Base-by-base conservation (phyloP, 2,888 invertebrate species). In the Anarsia innoxiella region DNA sequence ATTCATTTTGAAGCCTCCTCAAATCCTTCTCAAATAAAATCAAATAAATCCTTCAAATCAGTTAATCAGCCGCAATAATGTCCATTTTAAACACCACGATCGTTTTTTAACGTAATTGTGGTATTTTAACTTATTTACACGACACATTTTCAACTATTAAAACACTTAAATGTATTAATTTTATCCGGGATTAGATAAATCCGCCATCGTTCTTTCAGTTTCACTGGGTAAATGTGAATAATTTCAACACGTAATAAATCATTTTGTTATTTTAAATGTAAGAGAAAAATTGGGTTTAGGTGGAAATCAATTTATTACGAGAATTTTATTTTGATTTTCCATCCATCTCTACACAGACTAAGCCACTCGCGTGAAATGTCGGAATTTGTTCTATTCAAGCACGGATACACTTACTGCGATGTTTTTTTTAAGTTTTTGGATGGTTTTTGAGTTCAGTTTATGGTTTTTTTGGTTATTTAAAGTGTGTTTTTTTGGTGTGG, bases 401-500 rank as follows among this genome's bases (percentile, higher is more conserved):
- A 9, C 33, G 26, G n/a, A 32, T 23, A 23, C 31, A 32, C 35
- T 4, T 11, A 2, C 23, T 29, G 29, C 30, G 10, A 15, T 12
- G 3, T 12, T 14, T 12, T 45, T 45, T 39, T 28, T 43, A 42
- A 41, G 46, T 49, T 46, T 51, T 19, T 39, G 49, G 44, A 47
- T 49, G 44, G 44, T 50, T 49, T 53, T 48, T 46, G 25, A 38
- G 37, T 45, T 43, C 32, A 43, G 45, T 43, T 49, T 48, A 49
- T n/a, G 33, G 48, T 46, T 48, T 49, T 59, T 66, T 66, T 56
- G 54, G 49, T 62, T 59, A 65, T 62, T 59, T 64, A n/a, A 25
- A 25, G 8, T 69, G 74, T 77, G 74, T 76, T 77, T 79, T 73
- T 70, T 63, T 69, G 65, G 66, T 66, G 68, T 63, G 65, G 64